phyloP scores from a whole-genome alignment of 2,113 vertebrate species.

The Laticauda colubrina region DNA sequence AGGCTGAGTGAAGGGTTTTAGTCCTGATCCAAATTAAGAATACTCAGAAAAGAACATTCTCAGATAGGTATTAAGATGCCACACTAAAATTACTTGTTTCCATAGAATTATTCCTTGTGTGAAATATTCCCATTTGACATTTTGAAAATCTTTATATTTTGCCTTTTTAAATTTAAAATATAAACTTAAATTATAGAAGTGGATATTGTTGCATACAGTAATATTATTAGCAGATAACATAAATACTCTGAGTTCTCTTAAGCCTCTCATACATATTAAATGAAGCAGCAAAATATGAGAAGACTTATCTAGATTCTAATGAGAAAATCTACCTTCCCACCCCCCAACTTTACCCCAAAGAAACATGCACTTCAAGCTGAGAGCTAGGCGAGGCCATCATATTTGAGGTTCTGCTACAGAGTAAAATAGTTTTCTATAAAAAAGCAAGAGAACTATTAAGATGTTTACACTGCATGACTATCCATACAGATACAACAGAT shows the following conservation, averaged over 20 bases:
- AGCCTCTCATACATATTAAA: slow-evolving; percentile 21
- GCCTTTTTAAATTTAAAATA: background rate
- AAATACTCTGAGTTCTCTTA: slow-evolving; percentile 45
- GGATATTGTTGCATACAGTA: background rate
- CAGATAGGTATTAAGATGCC: background rate
- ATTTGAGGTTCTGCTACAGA: slow-evolving; percentile 98
- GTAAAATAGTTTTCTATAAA: slow-evolving; percentile 38
- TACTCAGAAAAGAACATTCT: background rate
- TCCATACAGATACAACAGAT: background rate
- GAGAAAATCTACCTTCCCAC: slow-evolving; percentile 23
- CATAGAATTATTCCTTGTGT: background rate
- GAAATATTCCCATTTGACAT: background rate
- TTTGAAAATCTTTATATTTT: background rate
- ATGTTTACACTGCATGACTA: background rate
- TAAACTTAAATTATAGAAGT: background rate
- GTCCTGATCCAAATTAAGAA: background rate
- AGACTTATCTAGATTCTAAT: slow-evolving; percentile 34
- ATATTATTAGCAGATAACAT: slow-evolving; percentile 42
- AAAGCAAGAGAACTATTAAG: slow-evolving; percentile 5
- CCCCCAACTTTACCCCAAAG: slow-evolving; percentile 64
- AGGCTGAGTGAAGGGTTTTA: background rate
- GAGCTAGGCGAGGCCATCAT: slow-evolving; percentile 87
- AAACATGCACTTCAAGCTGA: slow-evolving; percentile 93
- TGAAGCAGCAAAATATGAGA: slow-evolving; percentile 35
- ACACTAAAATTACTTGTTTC: background rate